A percentile compares a stretch with the other conserved stretches of the same genome.
Evolutionary conservation across 2,797 vertebrate species (phyloP).

Genomic region (Mormyrus proboscirostris): DNA sequence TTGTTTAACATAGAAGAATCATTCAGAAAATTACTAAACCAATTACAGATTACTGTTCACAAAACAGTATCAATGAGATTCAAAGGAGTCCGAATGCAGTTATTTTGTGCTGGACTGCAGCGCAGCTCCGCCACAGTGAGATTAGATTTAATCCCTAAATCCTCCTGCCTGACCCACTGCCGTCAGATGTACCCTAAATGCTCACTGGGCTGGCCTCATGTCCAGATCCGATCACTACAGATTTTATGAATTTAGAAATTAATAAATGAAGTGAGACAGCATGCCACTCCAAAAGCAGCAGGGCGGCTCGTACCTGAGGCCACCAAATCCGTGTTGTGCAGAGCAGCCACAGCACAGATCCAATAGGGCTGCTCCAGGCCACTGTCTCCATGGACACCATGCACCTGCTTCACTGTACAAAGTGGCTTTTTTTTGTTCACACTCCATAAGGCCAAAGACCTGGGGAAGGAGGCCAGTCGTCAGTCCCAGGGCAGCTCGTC

Average conservation of each 20-base stretch:
- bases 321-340: constrained; percentile 83
- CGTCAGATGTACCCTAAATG: not conserved
- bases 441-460: constrained; percentile 83
- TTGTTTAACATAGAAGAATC: not conserved
- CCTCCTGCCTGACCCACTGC: not conserved
- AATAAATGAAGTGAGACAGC: not conserved
- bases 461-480: constrained; percentile 37
- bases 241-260: not conserved
- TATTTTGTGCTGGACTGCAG: not conserved
- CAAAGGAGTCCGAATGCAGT: not conserved
- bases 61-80: not conserved
- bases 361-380: constrained; percentile 81
- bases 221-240: not conserved
- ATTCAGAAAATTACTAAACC: not conserved
- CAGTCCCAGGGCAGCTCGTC: not conserved
- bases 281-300: not conserved
- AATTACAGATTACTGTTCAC: not conserved
- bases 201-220: too few species aligned
- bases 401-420: constrained; percentile 69
- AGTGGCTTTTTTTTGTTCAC: constrained; percentile 89
- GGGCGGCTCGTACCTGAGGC: constrained; percentile 72
- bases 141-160: not conserved
- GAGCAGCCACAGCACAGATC: constrained; percentile 77
- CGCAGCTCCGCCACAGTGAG: not conserved
- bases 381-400: constrained; percentile 62